Evolutionary conservation across 2,888 invertebrate genomes (phyloP), one percentile per base, ranked within the genome.

Genomic region (Ectobius pallidus): DNA sequence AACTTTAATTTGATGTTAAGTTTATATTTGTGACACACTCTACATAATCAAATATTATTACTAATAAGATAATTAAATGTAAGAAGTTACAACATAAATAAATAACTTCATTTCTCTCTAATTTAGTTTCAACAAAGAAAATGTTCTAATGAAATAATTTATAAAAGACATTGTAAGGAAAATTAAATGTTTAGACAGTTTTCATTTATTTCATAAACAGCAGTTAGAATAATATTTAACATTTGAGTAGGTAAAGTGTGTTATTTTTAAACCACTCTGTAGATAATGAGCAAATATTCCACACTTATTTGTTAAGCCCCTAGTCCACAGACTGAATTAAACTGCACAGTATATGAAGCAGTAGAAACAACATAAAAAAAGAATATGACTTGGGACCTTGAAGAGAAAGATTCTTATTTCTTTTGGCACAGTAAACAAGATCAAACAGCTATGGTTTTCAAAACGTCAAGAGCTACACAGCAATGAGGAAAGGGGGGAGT

Each of bases 261-360:
- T 18, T 34, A 20, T 65, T 65, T 39, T 44, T 22, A 65, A 25
- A 42, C 30, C 44, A 30, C 30, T 46, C 46, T 44, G 44, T 22
- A 11, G 27, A 25, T 44, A 65, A 46, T 69, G 69, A 69, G 69
- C 69, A 69, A 69, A 52, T 52, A 69, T 69, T 69, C 32, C 69
- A 69, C 55, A 65, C 30, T 25, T 14, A 46, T 18, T 46, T 65
- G n/a, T 65, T 7, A 27, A 27, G 27, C 44, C 44, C 27, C 42
- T 20, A 20, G 42, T 63, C 22, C 25, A 32, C 18, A 44, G 27
- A 44, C 20, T 3, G 22, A 30, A 58, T 16, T 14, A 30, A 32
- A 27, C 44, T 27, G 44, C 30, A 22, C 65, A 65, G 30, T 27
- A 44, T 46, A 65, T 46, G 25, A 20, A 46, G 65, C 46, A 63